Base-by-base conservation (phyloP, 2,797 vertebrate species). In the Peromyscus eremicus region DNA sequence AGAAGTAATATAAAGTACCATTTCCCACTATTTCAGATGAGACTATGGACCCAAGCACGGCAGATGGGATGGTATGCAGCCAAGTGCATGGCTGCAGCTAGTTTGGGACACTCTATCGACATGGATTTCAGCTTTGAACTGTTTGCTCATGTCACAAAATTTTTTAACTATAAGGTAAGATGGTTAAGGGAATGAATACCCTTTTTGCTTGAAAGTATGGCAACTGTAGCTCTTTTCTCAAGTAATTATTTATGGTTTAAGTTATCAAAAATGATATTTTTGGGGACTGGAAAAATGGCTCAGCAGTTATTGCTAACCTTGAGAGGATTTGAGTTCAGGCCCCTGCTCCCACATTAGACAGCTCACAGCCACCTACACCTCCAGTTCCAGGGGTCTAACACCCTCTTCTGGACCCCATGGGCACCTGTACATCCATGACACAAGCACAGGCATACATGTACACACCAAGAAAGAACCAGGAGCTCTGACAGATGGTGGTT, bases 91-190 rank as follows among this genome's bases (percentile, higher is more conserved):
- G 98, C 98, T 0, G 99, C 99, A 0, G 98, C 99, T 3, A n/a
- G 97, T 57, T 92, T 95, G 40, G 99, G 99, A 8, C 98, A 99
- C 49, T 70, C 98, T 0, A 96, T 99, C 32, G 99, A 99, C 29
- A 98, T 99, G 98, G 99, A 99, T 98, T 99, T 99, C 99, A 99
- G 99, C 99, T 99, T 99, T n/a, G 99, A 99, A 96, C 99, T 99
- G 17, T 99, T 99, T 98, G 99, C 99, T 71, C 99, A 99, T 14
- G 98, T 99, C 8, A 99, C 99, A 17, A 99, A 99, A 91, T 99
- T 99, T 98, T 99, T 99, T 97, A 99, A 99, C 98, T 99, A 99
- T 97, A 99, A 99, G 99, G 99, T 99, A 96, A 98, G 92, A 64
- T 27, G 75, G 34, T 84, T 40, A 71, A 88, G 23, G 73, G 75